Evolutionary conservation across 2,888 invertebrate genomes (phyloP), one percentile per base, ranked within the genome.

Genomic region (Harmothoe impar): DNA sequence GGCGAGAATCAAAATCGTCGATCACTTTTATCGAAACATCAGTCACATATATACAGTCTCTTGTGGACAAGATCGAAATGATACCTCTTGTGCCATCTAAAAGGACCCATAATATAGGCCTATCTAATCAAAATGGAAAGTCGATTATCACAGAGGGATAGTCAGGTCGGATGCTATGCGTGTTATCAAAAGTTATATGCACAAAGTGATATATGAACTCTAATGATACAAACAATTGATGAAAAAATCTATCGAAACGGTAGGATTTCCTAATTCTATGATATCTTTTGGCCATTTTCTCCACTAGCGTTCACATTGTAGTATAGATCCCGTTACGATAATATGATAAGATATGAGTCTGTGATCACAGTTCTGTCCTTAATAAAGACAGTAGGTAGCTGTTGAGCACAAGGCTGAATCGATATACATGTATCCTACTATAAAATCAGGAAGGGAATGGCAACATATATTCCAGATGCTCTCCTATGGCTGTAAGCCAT

Each of bases 81-180:
- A 62, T 3, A 7, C 20, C 20, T 20, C 20, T 62, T 72, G 0
- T n/a, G 31, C 25, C n/a, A 72, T 72, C 15, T 72, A 29, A 25
- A 72, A 72, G 1, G 3, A 29, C 25, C 72, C 7, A 5, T 68
- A 68, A 23, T n/a, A n/a, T n/a, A n/a, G n/a, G n/a, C n/a, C n/a
- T n/a, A 72, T 72, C 72, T 72, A 29, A 0, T 15, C 25, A n/a
- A 43, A 43, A 43, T 81, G 81, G 43, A 81, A 81, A 81, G 15
- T 35, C 33, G 81, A 81, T 81, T 81, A 81, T 81, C 81, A 81
- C 81, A 81, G 81, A 81, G 35, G 15, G 15, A 29, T 77, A 77
- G 77, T 77, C n/a, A n/a, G 23, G 62, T 62, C 15, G n/a, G 20
- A n/a, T 62, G 62, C 15, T 3, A 43, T 43, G 43, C 43, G 43